Conservation (phyloP, 2,797 vertebrate species). For the Protosalanx chinensis region DNA sequence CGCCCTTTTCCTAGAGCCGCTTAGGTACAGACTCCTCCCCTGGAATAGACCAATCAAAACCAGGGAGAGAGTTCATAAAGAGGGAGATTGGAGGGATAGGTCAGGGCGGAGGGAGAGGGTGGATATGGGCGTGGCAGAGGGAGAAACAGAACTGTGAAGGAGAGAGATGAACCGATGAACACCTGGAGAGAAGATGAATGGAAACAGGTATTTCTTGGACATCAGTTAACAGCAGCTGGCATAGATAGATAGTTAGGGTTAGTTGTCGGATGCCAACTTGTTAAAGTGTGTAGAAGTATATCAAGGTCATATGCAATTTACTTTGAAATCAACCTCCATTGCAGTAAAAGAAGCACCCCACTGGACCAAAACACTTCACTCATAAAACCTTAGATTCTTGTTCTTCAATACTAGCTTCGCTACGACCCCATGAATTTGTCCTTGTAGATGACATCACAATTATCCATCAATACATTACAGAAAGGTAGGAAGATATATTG, state of each 20-base stretch:
- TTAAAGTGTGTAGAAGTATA: background rate
- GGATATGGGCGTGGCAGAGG: background rate
- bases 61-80: slow-evolving; percentile 41
- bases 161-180: background rate
- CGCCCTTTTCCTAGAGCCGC: slow-evolving; percentile 82
- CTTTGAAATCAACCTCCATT: background rate
- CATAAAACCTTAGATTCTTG: slow-evolving; percentile 51
- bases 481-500: slow-evolving; percentile 40
- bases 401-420: slow-evolving; percentile 47
- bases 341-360: slow-evolving; percentile 6
- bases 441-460: slow-evolving; percentile 26
- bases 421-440: slow-evolving; percentile 36
- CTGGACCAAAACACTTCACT: slow-evolving; percentile 24
- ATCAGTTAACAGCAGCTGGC: background rate
- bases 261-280: slow-evolving; percentile 18
- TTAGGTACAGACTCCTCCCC: slow-evolving; percentile 72
- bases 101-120: slow-evolving; percentile 64
- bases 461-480: slow-evolving; percentile 23
- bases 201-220: background rate
- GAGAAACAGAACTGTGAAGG: background rate
- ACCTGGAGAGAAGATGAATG: background rate
- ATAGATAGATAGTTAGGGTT: slow-evolving; percentile 35
- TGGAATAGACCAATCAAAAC: slow-evolving; percentile 53
- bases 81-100: slow-evolving; percentile 68
- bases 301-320: no score